Percentiles rank a stretch among this genome's conserved stretches.
Evolutionary conservation across 2,888 invertebrate species (phyloP).

Genomic region (Sphaerophoria rueppellii): DNA sequence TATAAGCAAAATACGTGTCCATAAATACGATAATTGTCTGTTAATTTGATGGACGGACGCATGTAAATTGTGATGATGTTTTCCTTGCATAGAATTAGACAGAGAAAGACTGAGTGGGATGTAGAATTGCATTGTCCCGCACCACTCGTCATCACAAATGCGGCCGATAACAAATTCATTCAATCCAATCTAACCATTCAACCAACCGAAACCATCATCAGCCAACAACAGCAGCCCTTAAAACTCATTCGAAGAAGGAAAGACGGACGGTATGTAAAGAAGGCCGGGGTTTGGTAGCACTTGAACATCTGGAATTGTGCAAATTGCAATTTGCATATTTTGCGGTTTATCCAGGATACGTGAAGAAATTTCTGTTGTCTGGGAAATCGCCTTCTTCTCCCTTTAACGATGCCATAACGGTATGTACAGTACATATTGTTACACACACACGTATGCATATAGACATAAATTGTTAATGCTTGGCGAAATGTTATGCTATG

Average conservation of each 20-base stretch:
- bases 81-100: not conserved
- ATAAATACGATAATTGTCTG: conserved; percentile 75
- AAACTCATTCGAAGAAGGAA: conserved; percentile 8
- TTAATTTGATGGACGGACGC: conserved; percentile 75
- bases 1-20: conserved; percentile 62
- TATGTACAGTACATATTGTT: conserved; percentile 15
- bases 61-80: conserved; percentile 71
- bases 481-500: conserved; percentile 59
- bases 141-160: conserved; percentile 32
- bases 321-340: conserved; percentile 73
- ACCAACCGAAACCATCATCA: conserved; percentile 3
- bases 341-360: conserved; percentile 72
- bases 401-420: conserved; percentile 4
- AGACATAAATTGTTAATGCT: conserved; percentile 68
- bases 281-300: conserved; percentile 35
- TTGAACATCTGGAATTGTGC: conserved; percentile 73
- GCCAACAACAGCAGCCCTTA: conserved; percentile 15
- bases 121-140: not conserved
- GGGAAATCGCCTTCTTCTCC: conserved; percentile 16
- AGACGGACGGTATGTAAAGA: not conserved
- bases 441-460: conserved; percentile 1
- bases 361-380: conserved; percentile 69
- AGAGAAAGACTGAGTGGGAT: not conserved
- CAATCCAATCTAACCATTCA: conserved; percentile 15
- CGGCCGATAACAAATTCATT: conserved; percentile 43